phyloP scores from a whole-genome alignment of 2,797 vertebrate genomes.

The Betta splendens region DNA sequence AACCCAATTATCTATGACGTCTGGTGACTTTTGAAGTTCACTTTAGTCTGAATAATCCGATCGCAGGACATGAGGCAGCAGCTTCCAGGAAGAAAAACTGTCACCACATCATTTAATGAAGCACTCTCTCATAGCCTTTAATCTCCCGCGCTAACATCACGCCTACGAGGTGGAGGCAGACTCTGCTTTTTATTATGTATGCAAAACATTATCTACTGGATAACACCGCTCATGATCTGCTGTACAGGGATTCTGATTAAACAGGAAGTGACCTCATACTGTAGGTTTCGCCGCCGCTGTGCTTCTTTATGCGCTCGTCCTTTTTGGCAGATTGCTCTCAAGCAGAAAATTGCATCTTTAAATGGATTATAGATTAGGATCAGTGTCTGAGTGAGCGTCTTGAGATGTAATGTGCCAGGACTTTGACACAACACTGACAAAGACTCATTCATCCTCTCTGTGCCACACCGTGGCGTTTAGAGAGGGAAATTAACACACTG shows the following conservation, averaged over 20 bases:
- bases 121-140: slow-evolving; percentile 24
- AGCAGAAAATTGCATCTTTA: slow-evolving; percentile 41
- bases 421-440: slow-evolving; percentile 17
- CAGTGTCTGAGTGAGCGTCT: slow-evolving; percentile 48
- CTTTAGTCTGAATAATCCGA: slow-evolving; percentile 47
- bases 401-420: slow-evolving; percentile 37
- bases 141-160: neutral
- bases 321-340: slow-evolving; percentile 21
- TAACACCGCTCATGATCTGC: slow-evolving; percentile 11
- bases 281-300: slow-evolving; percentile 21
- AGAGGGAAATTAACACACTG: too few species aligned
- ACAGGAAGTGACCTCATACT: slow-evolving; percentile 23
- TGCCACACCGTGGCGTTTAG: too few species aligned
- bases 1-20: neutral
- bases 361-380: slow-evolving; percentile 60
- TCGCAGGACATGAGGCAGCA: slow-evolving; percentile 42
- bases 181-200: slow-evolving; percentile 6
- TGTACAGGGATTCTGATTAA: slow-evolving; percentile 24
- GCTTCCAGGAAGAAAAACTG: slow-evolving; percentile 58
- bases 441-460: slow-evolving; percentile 25
- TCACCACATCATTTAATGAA: slow-evolving; percentile 23
- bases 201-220: slow-evolving; percentile 5
- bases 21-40: slow-evolving; percentile 47
- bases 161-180: neutral
- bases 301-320: slow-evolving; percentile 14